Conservation (phyloP, 2,888 invertebrate genomes). For the Eubasilissa splendida region DNA sequence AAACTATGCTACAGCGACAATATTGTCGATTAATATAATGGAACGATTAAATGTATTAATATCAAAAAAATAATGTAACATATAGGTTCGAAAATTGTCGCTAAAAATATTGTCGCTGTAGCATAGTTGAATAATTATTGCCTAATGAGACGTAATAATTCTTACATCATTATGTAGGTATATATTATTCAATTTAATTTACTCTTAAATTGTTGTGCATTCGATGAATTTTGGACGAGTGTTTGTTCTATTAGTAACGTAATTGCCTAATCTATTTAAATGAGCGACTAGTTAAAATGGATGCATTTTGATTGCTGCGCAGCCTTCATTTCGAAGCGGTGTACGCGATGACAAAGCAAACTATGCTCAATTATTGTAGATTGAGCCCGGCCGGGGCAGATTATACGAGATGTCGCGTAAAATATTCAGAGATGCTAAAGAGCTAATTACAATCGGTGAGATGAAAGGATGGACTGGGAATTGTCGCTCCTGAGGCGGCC, state of each 20-base stretch:
- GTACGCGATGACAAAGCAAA: conserved; percentile 23
- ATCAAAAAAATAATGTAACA: no score
- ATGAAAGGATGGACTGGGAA: conserved; percentile 48
- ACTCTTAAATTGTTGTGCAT: no score
- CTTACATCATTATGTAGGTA: no score
- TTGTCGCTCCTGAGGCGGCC: conserved; percentile 32
- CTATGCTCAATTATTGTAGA: conserved; percentile 5
- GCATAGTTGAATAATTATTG: no score
- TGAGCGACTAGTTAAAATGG: background rate
- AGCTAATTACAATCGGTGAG: conserved; percentile 59
- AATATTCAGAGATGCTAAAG: conserved; percentile 59
- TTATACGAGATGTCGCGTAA: conserved; percentile 47
- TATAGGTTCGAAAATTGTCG: no score
- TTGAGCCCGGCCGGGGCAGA: background rate
- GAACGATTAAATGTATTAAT: no score
- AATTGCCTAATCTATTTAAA: background rate
- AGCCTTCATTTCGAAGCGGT: conserved; percentile 11
- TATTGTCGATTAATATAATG: no score
- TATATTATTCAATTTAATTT: no score
- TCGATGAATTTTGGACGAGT: no score
- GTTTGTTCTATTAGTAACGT: background rate
- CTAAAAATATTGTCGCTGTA: no score
- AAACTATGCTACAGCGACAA: no score
- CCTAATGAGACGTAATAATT: no score
- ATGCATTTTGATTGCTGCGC: background rate